phyloP scores from a whole-genome alignment of 2,888 invertebrate species.

The Patella depressa region DNA sequence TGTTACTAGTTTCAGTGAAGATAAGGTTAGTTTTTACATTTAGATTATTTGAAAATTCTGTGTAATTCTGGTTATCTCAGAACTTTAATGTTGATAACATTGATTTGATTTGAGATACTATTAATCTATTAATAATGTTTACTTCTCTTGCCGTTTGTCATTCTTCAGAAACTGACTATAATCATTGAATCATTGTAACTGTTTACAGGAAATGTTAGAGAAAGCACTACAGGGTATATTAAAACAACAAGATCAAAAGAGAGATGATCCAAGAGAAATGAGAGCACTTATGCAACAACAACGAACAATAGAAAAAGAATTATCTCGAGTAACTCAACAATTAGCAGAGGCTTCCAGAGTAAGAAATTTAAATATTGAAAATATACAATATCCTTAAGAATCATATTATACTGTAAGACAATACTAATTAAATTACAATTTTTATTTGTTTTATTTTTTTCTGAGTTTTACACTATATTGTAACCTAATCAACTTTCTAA shows the following conservation, averaged over 20 bases:
- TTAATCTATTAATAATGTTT: no score
- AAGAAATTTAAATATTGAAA: conserved; percentile 61
- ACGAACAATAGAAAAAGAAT: conserved; percentile 81
- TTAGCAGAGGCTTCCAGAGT: conserved; percentile 93
- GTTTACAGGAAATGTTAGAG: conserved; percentile 65
- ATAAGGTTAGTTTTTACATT: conserved; percentile 74
- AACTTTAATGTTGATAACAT: no score
- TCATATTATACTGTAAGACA: no score
- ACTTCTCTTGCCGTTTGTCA: no score
- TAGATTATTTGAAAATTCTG: no score
- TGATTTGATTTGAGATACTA: no score
- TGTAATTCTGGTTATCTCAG: no score
- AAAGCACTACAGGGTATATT: conserved; percentile 62
- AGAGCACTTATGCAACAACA: conserved; percentile 82
- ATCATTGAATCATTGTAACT: neutral
- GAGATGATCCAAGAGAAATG: conserved; percentile 72
- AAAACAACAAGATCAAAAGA: conserved; percentile 59
- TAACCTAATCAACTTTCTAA: no score
- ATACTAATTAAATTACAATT: no score
- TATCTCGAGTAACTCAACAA: conserved; percentile 87
- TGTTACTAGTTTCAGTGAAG: conserved; percentile 81
- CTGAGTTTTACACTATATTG: no score
- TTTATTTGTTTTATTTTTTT: no score
- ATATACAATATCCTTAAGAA: no score
- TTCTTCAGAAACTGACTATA: neutral